Percentiles rank a stretch among this genome's conserved stretches.
Conservation (phyloP, 2,888 invertebrate genomes). For the Sarcophaga caerulescens region DNA sequence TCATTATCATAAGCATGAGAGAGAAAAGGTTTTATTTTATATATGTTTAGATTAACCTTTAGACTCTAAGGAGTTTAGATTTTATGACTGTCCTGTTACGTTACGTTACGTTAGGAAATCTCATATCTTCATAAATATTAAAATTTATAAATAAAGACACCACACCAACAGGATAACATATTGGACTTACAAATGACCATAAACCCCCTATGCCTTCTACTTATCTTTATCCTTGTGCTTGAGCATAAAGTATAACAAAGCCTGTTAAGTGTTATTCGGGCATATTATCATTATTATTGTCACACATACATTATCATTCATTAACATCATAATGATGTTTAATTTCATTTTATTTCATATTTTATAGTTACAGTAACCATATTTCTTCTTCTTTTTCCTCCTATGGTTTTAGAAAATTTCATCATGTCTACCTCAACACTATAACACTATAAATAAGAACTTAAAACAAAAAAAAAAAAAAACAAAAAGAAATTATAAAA, state of each 20-base stretch:
- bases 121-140: conserved; percentile 71
- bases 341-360: conserved; percentile 12
- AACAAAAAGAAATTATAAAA: neutral
- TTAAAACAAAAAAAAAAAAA: neutral
- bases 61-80: conserved; percentile 61
- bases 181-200: neutral
- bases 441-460: conserved; percentile 33
- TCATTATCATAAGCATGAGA: neutral
- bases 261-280: conserved; percentile 71
- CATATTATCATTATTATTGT: conserved; percentile 69
- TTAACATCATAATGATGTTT: conserved; percentile 66
- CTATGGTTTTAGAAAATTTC: conserved; percentile 37
- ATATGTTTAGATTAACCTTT: conserved; percentile 63
- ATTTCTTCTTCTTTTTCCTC: neutral
- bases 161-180: neutral
- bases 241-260: neutral
- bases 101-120: conserved; percentile 47
- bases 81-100: conserved; percentile 68
- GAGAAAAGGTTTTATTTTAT: conserved; percentile 31
- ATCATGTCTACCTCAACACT: conserved; percentile 38
- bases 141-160: conserved; percentile 51
- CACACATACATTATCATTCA: conserved; percentile 56
- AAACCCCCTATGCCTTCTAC: too few species aligned
- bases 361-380: too few species aligned
- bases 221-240: neutral